Evolutionary conservation across 1,140 invertebrate genomes (phyloP), one percentile per base, ranked within the genome.

Genomic region (Drosophila pallidifrons): DNA sequence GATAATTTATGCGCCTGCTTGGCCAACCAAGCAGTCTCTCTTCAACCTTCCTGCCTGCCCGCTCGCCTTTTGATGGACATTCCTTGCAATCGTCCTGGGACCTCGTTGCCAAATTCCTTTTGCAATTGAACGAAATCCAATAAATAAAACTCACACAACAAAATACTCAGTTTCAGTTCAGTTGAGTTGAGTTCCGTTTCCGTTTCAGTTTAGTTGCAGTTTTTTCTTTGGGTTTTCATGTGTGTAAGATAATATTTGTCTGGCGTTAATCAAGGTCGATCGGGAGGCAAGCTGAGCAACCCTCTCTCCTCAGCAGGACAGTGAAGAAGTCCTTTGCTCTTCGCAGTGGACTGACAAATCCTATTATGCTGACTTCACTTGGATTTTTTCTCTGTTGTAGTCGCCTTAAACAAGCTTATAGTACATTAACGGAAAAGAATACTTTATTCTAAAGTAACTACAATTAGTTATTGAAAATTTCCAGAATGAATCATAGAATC

Each of bases 1-100:
- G 85, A 89, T 89, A 89, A 89, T 89, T 90, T 89, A 89, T 89
- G 86, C 85, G 85, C 54, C 72, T 66, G 75, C n/a, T 66, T 58
- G 58, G 75, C 66, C 69, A 28, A 30, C 20, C 52, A 46, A 10
- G 20, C 20, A 30, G 45, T 30, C 35, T 38, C 35, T 38, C 1
- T 25, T 25, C 20, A 3, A 25, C 20, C 32, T 32, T 6, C 32
- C 32, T 32, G 0, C 6, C 6, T 38, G 7, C 63, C 20, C 16
- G 61, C 63, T 64, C 25, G 51, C 38, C 51, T 59, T 77, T 69
- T 75, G 73, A 75, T 75, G 73, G 82, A 87, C 82, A 86, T 87
- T 79, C 76, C 68, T 52, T 60, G 63, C 65, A 85, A 85, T 52
- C 77, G 74, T 63, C 79, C n/a, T 63, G 63, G 63, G 77, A 67